Evolutionary conservation across 1,140 invertebrate species (phyloP).

Genomic region (Psilanteris sp.): DNA sequence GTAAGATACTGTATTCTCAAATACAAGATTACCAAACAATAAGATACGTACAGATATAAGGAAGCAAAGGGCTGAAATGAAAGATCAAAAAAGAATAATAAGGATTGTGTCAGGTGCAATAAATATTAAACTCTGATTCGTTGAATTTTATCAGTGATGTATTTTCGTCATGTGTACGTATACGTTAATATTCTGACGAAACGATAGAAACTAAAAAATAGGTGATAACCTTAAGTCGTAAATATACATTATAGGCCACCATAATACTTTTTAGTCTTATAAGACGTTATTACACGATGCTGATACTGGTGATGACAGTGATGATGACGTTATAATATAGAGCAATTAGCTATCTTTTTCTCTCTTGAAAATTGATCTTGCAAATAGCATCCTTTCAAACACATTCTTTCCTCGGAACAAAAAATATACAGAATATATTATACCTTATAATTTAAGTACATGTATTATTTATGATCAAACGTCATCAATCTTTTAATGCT

Average conservation of each 20-base stretch:
- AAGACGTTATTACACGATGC: constrained; percentile 48
- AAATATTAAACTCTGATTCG: not conserved
- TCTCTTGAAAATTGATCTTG: constrained; percentile 7
- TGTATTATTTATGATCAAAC: constrained; percentile 49
- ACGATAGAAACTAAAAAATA: constrained; percentile 55
- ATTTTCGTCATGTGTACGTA: constrained; percentile 52
- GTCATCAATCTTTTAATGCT: constrained; percentile 33
- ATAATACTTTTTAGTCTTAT: constrained; percentile 65
- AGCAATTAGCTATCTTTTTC: constrained; percentile 10
- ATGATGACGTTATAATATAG: constrained; percentile 30
- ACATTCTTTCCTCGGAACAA: constrained; percentile 33
- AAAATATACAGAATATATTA: constrained; percentile 57
- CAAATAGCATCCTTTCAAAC: not conserved
- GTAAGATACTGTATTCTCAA: no score
- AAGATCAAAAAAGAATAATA: no score
- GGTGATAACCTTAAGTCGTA: constrained; percentile 56
- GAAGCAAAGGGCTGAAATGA: no score
- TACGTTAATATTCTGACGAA: constrained; percentile 43
- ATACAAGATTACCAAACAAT: no score
- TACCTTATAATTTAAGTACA: constrained; percentile 61
- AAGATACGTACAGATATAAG: no score
- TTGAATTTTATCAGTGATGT: constrained; percentile 37
- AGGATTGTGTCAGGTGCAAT: no score
- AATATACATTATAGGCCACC: constrained; percentile 60
- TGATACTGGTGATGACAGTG: constrained; percentile 14